Evolutionary conservation across 2,888 invertebrate genomes (phyloP), one percentile per base, ranked within the genome.

Genomic region (Galeruca laticollis): DNA sequence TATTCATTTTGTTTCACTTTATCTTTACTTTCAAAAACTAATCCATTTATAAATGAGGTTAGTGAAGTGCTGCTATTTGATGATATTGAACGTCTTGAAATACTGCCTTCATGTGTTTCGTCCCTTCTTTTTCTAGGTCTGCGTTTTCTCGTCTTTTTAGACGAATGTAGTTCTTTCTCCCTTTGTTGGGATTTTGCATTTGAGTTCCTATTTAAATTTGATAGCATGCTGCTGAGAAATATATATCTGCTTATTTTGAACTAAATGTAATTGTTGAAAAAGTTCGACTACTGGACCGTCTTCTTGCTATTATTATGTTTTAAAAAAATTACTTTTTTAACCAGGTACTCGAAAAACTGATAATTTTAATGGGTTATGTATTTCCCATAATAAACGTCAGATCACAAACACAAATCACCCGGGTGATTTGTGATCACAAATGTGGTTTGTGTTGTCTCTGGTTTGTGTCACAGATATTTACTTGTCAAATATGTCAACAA

Each of bases 51-150:
- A 18, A 47, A 33, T 13, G 65, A 47, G 4, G 54, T 54, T 35
- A 47, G 20, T 35, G 65, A 65, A 26, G 21, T 6, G 33, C 40
- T 64, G 43, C 60, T 54, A 33, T 20, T 60, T 31, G 60, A 61
- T 8, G 61, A 70, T 35, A 57, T n/a, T 33, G 57, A 59, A 60
- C 21, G 21, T 35, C 35, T 18, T 11, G 35, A 47, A 31, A n/a
- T 20, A 52, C 35, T 47, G 2, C 13, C 56, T 8, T 49, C 61
- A 26, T 68, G 21, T 49, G 40, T 21, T 49, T 43, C 43, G 20
- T 68, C 43, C 49, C 51, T 35, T 11, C 35, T 56, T 52, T 68
- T 70, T 49, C 47, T 73, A 52, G 37, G 20, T 37, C 68, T 73
- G 3, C 35, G 63, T 49, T 11, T 63, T 40, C 71, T 63, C 9